A percentile compares a stretch with the other conserved stretches of the same genome.
Evolutionary conservation across 2,888 invertebrate species (phyloP).

Genomic region (Cosmia pyralina): DNA sequence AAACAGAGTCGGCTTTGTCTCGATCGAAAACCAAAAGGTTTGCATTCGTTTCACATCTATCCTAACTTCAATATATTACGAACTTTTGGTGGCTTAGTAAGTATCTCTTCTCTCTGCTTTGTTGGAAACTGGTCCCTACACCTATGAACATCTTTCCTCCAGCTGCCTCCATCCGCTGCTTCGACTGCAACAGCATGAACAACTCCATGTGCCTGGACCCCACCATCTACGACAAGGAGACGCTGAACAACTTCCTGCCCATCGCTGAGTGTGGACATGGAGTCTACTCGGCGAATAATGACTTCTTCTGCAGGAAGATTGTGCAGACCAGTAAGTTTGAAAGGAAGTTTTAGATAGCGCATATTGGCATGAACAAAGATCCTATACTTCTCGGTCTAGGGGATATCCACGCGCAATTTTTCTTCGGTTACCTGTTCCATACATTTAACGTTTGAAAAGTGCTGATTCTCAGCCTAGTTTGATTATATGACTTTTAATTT

Average conservation of each 20-base stretch:
- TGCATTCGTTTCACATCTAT: not conserved
- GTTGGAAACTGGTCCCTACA: not conserved
- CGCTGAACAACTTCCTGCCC: conserved; percentile 81
- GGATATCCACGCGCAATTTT: no score
- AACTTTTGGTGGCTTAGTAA: not conserved
- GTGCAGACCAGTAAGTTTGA: conserved; percentile 90
- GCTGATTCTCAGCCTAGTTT: no score
- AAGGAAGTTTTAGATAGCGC: not conserved
- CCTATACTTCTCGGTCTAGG: no score
- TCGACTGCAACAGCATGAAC: conserved; percentile 93
- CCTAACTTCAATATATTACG: not conserved
- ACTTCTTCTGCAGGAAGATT: conserved; percentile 93
- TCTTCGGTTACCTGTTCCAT: no score
- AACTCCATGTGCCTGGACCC: conserved; percentile 92
- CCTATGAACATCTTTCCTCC: conserved; percentile 17
- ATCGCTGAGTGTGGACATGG: conserved; percentile 82
- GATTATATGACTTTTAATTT: no score
- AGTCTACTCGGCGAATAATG: conserved; percentile 69
- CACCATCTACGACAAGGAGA: conserved; percentile 83
- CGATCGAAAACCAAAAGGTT: not conserved
- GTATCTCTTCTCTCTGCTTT: not conserved
- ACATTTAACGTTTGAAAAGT: no score
- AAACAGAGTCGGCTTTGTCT: not conserved
- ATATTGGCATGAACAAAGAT: no score
- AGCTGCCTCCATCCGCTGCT: conserved; percentile 91